These are phyloP conservation scores for Falco novaeseelandiae DNA, from an alignment of 2,797 vertebrate species.

Conservation along the genomic window DNA sequence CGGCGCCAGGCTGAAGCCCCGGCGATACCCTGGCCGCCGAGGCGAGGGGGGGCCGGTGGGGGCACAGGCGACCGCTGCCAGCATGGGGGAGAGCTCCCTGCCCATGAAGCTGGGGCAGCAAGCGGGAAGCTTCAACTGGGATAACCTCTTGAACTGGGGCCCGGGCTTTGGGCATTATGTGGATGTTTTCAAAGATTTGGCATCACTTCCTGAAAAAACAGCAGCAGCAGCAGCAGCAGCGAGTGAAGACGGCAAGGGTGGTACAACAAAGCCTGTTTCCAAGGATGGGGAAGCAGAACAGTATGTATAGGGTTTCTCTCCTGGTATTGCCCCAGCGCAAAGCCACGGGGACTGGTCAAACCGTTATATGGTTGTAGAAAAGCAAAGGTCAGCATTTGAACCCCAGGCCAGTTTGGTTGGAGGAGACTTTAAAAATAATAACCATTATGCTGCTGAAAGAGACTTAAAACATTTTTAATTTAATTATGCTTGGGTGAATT, in stretches of 20 bases:
- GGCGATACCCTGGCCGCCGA: slow-evolving; percentile 91
- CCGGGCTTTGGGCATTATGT: slow-evolving; percentile 97
- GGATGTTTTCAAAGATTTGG: slow-evolving; percentile 97
- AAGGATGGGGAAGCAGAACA: slow-evolving; percentile 94
- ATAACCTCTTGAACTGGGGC: slow-evolving; percentile 98
- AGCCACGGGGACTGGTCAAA: slow-evolving; percentile 21
- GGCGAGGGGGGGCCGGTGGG: slow-evolving; percentile 87
- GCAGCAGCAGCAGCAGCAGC: slow-evolving; percentile 71
- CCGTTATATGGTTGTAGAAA: slow-evolving; percentile 55
- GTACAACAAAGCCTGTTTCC: slow-evolving; percentile 84
- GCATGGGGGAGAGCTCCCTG: slow-evolving; percentile 82
- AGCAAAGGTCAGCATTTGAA: slow-evolving; percentile 62
- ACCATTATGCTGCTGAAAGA: slow-evolving; percentile 81
- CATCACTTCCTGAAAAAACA: slow-evolving; percentile 90
- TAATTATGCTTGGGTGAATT: slow-evolving; percentile 71
- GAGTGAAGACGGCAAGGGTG: slow-evolving; percentile 88
- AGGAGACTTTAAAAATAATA: slow-evolving; percentile 77
- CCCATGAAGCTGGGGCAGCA: slow-evolving; percentile 88
- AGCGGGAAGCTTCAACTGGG: slow-evolving; percentile 93
- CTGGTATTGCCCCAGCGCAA: slow-evolving; percentile 18
- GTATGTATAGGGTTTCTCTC: slow-evolving; percentile 87
- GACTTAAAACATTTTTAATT: slow-evolving; percentile 74
- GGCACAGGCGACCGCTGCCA: slow-evolving; percentile 65
- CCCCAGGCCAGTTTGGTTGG: slow-evolving; percentile 74
- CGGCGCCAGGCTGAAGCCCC: slow-evolving; percentile 86